Conservation (phyloP, 2,888 invertebrate genomes). For the Lissonota sp. region DNA sequence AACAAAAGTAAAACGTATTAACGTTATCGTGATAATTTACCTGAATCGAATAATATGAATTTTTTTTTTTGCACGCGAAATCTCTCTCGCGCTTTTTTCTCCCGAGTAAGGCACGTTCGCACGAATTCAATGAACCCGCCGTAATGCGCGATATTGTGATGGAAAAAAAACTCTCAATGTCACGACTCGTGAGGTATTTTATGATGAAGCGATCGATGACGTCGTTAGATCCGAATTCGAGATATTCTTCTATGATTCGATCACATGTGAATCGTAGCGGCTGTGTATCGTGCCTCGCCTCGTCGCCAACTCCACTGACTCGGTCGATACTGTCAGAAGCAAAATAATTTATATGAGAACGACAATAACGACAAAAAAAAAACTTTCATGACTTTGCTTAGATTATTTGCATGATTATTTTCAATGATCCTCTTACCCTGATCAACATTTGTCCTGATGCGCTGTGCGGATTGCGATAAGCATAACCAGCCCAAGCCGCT, state of each 20-base stretch:
- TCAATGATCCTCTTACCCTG: conserved; percentile 87
- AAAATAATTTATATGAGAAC: conserved; percentile 61
- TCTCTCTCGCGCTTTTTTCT: conserved; percentile 22
- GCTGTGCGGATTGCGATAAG: conserved; percentile 98
- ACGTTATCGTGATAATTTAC: background rate
- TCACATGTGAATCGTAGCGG: conserved; percentile 97
- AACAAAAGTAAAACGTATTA: background rate
- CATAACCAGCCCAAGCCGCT: conserved; percentile 95
- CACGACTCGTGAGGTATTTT: conserved; percentile 35
- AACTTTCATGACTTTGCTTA: no score
- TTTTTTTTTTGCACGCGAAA: background rate
- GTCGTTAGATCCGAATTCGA: conserved; percentile 50
- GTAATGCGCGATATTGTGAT: conserved; percentile 24
- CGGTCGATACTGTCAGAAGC: conserved; percentile 93
- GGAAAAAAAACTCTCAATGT: conserved; percentile 27
- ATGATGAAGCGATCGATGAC: conserved; percentile 46
- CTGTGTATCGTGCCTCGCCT: conserved; percentile 96
- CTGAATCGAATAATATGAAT: conserved; percentile 27
- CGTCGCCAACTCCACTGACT: conserved; percentile 96
- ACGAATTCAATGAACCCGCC: conserved; percentile 28
- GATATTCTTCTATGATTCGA: conserved; percentile 53
- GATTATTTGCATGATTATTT: no score
- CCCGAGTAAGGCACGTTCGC: conserved; percentile 46
- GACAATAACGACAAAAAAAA: no score
- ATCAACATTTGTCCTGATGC: conserved; percentile 98